Conservation (phyloP, 2,888 invertebrate species). For the Drosophila mimetica region DNA sequence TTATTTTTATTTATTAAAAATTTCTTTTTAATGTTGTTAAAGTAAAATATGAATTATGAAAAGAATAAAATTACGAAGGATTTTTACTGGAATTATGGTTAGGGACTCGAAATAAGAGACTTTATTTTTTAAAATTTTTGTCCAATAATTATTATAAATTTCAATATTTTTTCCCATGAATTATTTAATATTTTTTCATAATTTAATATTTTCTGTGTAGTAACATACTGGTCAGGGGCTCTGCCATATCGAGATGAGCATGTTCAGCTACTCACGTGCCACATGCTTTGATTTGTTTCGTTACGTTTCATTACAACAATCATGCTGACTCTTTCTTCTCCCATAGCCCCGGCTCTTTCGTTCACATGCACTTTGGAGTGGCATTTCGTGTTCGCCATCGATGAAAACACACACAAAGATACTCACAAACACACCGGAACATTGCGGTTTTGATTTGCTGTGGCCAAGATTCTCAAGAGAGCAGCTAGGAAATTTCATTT, state of each 20-base stretch:
- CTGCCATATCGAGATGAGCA: constrained; percentile 44
- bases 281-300: constrained; percentile 78
- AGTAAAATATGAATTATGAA: too few relatives aligned
- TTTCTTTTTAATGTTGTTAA: too few relatives aligned
- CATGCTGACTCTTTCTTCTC: constrained; percentile 37
- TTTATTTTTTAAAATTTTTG: too few relatives aligned
- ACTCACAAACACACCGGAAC: constrained; percentile 20
- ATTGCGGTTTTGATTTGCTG: constrained; percentile 67
- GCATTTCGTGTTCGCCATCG: constrained; percentile 34
- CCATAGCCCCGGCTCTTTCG: background rate
- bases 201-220: constrained; percentile 9
- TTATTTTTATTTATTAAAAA: too few relatives aligned
- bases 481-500: constrained; percentile 68
- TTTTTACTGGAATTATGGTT: too few relatives aligned
- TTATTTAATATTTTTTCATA: background rate
- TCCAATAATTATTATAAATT: too few relatives aligned
- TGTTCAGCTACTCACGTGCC: constrained; percentile 73
- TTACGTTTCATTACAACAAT: constrained; percentile 77
- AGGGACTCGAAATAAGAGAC: too few relatives aligned
- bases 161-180: too few relatives aligned
- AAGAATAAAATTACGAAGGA: too few relatives aligned
- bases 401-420: constrained; percentile 6
- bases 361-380: constrained; percentile 13
- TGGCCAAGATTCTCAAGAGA: constrained; percentile 63
- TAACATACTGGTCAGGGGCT: constrained; percentile 21